Conservation (phyloP, 2,797 vertebrate genomes). For the Leuciscus waleckii region DNA sequence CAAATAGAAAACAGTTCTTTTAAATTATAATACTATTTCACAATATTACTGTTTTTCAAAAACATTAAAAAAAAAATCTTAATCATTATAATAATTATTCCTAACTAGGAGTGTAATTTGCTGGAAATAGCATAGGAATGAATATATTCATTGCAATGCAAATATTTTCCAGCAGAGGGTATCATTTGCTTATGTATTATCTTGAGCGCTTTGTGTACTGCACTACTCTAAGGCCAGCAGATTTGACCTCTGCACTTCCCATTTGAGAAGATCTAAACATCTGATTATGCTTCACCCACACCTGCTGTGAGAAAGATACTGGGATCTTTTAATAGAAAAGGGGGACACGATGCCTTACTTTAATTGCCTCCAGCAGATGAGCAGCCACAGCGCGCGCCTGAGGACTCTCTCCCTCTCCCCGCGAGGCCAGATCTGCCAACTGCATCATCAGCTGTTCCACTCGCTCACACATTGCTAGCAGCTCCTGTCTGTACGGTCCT, state of each 20-base stretch:
- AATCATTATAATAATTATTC: background rate
- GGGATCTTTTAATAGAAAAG: conserved; percentile 5
- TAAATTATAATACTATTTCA: background rate
- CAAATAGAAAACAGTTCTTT: background rate
- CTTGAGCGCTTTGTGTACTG: background rate
- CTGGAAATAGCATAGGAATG: background rate
- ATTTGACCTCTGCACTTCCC: conserved; percentile 33
- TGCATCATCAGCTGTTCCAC: conserved; percentile 91
- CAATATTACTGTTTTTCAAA: background rate
- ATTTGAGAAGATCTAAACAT: conserved; percentile 32
- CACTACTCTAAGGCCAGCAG: background rate
- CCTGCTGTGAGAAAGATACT: conserved; percentile 1
- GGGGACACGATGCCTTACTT: conserved; percentile 76
- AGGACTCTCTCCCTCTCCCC: conserved; percentile 92
- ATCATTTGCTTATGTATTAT: background rate
- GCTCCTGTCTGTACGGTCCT: conserved; percentile 93
- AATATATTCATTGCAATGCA: background rate
- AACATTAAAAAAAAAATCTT: background rate
- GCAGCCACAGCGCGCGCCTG: conserved; percentile 89
- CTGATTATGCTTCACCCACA: conserved; percentile 13
- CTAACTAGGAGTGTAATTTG: background rate
- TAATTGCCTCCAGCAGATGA: conserved; percentile 93
- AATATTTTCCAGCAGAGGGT: conserved; percentile 20
- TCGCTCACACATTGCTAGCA: conserved; percentile 91
- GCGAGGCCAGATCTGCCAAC: conserved; percentile 89